Conservation (phyloP, 1,140 invertebrate genomes). For the Heterodera carotae region DNA sequence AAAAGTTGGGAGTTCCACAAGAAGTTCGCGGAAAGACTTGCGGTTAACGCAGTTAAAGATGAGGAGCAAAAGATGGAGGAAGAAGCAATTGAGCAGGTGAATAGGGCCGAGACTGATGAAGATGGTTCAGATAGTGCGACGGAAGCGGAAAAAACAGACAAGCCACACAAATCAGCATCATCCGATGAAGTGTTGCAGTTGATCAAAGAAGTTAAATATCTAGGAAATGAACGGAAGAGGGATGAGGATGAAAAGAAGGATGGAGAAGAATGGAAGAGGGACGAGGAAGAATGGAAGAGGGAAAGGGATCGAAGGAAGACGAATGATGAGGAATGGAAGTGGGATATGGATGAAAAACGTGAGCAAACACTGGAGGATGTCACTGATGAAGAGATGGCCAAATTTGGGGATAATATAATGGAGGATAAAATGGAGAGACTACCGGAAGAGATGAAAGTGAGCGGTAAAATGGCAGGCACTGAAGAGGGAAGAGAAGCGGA, state of each 20-base stretch:
- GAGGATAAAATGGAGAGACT: not conserved
- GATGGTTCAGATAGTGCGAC: not conserved
- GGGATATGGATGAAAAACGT: not conserved
- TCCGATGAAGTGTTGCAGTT: not conserved
- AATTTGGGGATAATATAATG: not conserved
- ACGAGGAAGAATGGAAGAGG: not conserved
- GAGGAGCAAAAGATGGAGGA: conserved; percentile 5
- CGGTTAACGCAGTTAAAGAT: not conserved
- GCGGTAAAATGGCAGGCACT: not conserved
- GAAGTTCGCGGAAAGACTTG: conserved; percentile 24
- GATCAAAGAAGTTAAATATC: not conserved
- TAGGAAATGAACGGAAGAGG: not conserved
- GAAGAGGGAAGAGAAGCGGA: not conserved
- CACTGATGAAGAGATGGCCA: not conserved
- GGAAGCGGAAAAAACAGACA: not conserved
- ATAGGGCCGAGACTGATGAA: conserved; percentile 1
- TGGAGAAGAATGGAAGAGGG: not conserved
- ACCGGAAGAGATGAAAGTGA: conserved; percentile 6
- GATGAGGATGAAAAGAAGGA: not conserved
- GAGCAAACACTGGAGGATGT: not conserved
- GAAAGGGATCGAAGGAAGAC: not conserved
- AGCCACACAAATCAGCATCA: not conserved
- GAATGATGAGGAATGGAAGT: too few species aligned
- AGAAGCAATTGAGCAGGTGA: not conserved
- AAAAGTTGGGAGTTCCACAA: conserved; percentile 23